Percentiles rank a stretch among this genome's conserved stretches.
phyloP scores from a whole-genome alignment of 2,888 invertebrate genomes.

The Corbicula japonica region DNA sequence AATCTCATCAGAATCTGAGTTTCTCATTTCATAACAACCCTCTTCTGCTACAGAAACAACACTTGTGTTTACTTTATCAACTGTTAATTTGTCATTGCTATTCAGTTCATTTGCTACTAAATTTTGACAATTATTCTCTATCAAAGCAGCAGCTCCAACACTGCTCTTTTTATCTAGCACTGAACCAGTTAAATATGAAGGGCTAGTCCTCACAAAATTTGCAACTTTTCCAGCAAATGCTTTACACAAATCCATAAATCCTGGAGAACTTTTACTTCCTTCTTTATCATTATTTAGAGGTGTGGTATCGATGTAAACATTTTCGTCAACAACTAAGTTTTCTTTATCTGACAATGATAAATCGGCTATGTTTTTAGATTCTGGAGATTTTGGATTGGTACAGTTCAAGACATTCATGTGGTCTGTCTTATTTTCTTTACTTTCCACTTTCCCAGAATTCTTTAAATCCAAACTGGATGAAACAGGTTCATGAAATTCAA shows the following conservation, averaged over 20 bases:
- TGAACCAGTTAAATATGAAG: constrained; percentile 39
- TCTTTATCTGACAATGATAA: constrained; percentile 48
- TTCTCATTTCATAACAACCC: too few relatives aligned
- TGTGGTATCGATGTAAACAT: constrained; percentile 2
- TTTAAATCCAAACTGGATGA: neutral
- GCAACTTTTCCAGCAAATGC: constrained; percentile 65
- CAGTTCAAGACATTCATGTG: neutral
- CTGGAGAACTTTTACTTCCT: constrained; percentile 39
- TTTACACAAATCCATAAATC: constrained; percentile 60
- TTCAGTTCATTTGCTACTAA: neutral
- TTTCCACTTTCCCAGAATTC: neutral
- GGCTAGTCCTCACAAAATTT: constrained; percentile 63
- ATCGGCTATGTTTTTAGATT: constrained; percentile 2
- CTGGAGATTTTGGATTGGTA: too few relatives aligned
- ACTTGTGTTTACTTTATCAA: too few relatives aligned
- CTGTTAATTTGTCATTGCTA: too few relatives aligned
- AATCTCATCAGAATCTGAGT: too few relatives aligned
- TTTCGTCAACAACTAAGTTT: constrained; percentile 24
- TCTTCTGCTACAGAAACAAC: too few relatives aligned
- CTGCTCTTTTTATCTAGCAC: constrained; percentile 11
- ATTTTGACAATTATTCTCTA: constrained; percentile 2
- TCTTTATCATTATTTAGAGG: constrained; percentile 5
- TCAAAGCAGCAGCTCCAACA: constrained; percentile 7
- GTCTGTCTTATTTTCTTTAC: neutral
- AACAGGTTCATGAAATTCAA: neutral